phyloP scores from a whole-genome alignment of 1,140 invertebrate genomes.

The Zophobas morio region DNA sequence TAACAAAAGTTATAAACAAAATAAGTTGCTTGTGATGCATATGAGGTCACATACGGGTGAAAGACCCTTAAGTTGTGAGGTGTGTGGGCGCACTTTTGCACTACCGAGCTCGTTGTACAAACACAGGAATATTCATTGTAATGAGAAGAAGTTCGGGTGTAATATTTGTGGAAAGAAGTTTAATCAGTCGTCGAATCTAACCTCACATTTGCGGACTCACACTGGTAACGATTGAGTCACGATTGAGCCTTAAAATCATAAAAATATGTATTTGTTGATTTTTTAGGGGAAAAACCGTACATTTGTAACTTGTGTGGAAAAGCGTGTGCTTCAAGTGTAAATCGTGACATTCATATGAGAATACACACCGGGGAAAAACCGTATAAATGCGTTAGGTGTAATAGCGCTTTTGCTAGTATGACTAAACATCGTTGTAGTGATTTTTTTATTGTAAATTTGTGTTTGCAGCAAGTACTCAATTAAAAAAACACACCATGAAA shows the following conservation, averaged over 20 bases:
- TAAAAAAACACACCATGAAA: slow-evolving; percentile 62
- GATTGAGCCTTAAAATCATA: too few species aligned
- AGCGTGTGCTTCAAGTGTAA: slow-evolving; percentile 53
- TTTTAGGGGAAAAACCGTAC: slow-evolving; percentile 65
- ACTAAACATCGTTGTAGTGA: slow-evolving; percentile 48
- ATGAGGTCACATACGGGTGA: slow-evolving; percentile 71
- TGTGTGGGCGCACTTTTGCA: slow-evolving; percentile 83
- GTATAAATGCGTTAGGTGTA: slow-evolving; percentile 12
- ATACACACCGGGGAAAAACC: slow-evolving; percentile 30
- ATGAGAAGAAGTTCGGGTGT: slow-evolving; percentile 83
- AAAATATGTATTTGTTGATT: too few species aligned
- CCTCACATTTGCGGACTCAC: slow-evolving; percentile 76
- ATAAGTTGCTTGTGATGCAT: slow-evolving; percentile 60
- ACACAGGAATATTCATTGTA: slow-evolving; percentile 82
- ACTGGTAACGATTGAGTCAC: slow-evolving; percentile 64
- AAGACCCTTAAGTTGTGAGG: slow-evolving; percentile 80
- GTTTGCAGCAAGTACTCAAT: slow-evolving; percentile 61
- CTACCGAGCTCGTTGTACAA: slow-evolving; percentile 70
- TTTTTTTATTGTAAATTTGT: slow-evolving; percentile 7
- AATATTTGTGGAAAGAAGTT: slow-evolving; percentile 82
- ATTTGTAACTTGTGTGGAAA: slow-evolving; percentile 61
- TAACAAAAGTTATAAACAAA: slow-evolving; percentile 65
- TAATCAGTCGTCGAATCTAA: slow-evolving; percentile 77
- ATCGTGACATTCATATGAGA: slow-evolving; percentile 25
- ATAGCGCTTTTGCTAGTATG: slow-evolving; percentile 46